phyloP scores from a whole-genome alignment of 1,140 invertebrate species.

The Euglossa dilemma region DNA sequence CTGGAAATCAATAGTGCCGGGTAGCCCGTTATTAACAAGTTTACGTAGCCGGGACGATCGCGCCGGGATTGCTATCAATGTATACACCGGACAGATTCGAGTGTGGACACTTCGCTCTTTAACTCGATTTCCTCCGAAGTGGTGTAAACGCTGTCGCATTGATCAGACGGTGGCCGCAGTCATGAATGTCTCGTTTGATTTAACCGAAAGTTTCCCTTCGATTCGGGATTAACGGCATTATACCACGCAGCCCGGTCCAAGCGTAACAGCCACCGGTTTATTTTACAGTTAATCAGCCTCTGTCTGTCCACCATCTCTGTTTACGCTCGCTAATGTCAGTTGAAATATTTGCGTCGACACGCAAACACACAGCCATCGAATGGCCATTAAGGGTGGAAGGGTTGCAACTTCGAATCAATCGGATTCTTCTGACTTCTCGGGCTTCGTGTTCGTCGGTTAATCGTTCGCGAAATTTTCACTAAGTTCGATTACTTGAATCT shows the following conservation, averaged over 20 bases:
- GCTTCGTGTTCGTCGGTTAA: neutral
- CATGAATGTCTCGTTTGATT: slow-evolving; percentile 41
- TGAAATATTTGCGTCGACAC: neutral
- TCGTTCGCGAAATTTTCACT: neutral
- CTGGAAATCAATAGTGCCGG: slow-evolving; percentile 16
- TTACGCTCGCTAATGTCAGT: neutral
- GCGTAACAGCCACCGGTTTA: neutral
- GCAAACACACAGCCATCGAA: too few relatives aligned
- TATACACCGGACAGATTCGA: neutral
- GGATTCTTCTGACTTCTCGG: too few relatives aligned
- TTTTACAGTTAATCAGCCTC: slow-evolving; percentile 5
- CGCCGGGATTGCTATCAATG: slow-evolving; percentile 3
- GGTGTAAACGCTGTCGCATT: slow-evolving; percentile 42
- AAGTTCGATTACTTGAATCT: too few relatives aligned
- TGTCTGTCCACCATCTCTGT: neutral
- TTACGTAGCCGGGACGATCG: neutral
- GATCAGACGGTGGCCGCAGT: slow-evolving; percentile 28
- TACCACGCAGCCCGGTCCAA: neutral
- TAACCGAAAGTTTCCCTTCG: slow-evolving; percentile 33
- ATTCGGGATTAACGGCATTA: slow-evolving; percentile 29
- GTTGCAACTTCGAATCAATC: neutral
- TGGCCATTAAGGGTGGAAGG: too few relatives aligned
- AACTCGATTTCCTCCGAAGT: slow-evolving; percentile 35
- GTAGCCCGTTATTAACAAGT: slow-evolving; percentile 31
- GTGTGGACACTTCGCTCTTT: slow-evolving; percentile 16